Base-by-base conservation (phyloP, 1,140 invertebrate genomes). In the Reticulitermes speratus region DNA sequence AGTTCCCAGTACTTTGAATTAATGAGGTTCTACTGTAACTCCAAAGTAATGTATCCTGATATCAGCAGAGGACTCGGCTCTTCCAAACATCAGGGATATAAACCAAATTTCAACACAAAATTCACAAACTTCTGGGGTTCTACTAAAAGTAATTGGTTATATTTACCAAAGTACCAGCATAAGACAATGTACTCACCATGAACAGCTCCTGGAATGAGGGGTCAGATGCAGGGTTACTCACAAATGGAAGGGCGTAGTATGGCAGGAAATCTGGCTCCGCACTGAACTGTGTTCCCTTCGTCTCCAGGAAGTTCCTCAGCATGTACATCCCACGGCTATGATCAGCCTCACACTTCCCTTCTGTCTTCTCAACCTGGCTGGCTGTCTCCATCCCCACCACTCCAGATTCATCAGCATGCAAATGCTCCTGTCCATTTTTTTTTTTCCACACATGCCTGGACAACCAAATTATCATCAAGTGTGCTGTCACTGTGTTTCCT, bases 181-280 rank as follows among this genome's bases (percentile, higher is more conserved):
- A 55, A 55, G 38, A 38, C 8, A 5, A 44, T 14, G 84, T 44
- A 89, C 88, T 88, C 88, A 93, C 92, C 86, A 91, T 89, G 88
- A 94, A 94, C 59, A 94, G 87, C 87, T 93, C 91, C 84, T 90
- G 90, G 87, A 94, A 93, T 55, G 92, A 91, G 9, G 92, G 91
- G 89, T 94, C 93, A 45, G 90, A 88, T 86, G 91, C 90, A n/a
- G 93, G 93, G 88, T 93, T 91, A 55, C 91, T 90, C 32, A 94
- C 92, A 89, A 92, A 94, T 0, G 93, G 93, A 44, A 94, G 88
- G 59, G 93, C 93, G 89, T 93, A 94, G 88, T 91, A 94, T 14
- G 92, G 91, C 85, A 93, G 88, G 86, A 94, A 92, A 87, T 94
- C 93, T 85, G 90, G 91, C 81, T 93, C 93, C 85, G 92, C 90